Evolutionary conservation across 2,888 invertebrate species (phyloP).

Genomic region (Drosophila limbata): DNA sequence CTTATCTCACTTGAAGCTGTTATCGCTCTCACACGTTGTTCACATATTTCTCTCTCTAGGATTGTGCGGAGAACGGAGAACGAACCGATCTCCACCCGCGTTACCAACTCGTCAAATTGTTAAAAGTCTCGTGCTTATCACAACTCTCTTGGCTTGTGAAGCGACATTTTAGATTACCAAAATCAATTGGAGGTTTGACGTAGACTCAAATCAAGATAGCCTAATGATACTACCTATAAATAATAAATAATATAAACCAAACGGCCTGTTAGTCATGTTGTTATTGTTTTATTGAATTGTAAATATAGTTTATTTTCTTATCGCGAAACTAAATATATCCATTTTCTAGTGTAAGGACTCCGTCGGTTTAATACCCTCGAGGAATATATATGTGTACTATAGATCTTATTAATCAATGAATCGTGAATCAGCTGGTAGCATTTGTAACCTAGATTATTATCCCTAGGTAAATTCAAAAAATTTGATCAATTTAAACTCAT

Average conservation of each 20-base stretch:
- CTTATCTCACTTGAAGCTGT: slow-evolving; percentile 62
- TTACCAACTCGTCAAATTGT: slow-evolving; percentile 12
- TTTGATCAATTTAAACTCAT: no score
- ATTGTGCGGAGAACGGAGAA: slow-evolving; percentile 5
- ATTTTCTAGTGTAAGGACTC: background rate
- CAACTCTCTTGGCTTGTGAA: slow-evolving; percentile 23
- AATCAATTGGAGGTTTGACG: slow-evolving; percentile 50
- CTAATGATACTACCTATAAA: slow-evolving; percentile 17
- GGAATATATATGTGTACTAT: no score
- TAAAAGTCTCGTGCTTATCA: slow-evolving; percentile 32
- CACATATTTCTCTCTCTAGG: slow-evolving; percentile 12
- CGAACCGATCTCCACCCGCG: slow-evolving; percentile 8
- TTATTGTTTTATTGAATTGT: slow-evolving; percentile 3
- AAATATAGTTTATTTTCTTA: slow-evolving; percentile 1
- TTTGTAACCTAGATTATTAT: no score
- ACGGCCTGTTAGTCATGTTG: slow-evolving; percentile 11
- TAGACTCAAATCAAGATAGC: slow-evolving; percentile 25
- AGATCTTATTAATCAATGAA: background rate
- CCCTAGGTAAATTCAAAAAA: no score
- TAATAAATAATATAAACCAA: slow-evolving; percentile 12
- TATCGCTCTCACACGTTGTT: slow-evolving; percentile 48
- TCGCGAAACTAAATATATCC: background rate
- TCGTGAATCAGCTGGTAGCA: background rate
- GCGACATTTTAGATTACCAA: slow-evolving; percentile 22
- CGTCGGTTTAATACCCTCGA: background rate